Base-by-base conservation (phyloP, 30 jellyfish, hydroid and myxozoan species). In the Pelagia noctiluca region DNA sequence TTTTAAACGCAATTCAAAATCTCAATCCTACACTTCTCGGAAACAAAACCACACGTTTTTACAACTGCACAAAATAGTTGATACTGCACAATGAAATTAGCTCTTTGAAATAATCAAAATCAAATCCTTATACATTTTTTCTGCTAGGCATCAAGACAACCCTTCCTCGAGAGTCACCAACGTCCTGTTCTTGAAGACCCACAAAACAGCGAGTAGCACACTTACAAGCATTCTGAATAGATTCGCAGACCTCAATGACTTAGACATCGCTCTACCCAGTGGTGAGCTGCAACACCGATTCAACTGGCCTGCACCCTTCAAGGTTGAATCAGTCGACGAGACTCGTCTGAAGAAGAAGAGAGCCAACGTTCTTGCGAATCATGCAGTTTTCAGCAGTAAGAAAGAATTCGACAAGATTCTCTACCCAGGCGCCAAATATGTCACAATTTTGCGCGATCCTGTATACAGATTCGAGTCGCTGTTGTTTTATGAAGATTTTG, bases 201-300 rank as follows among this genome's bases (percentile, higher is more conserved):
- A 90, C 79, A 90, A 90, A 67, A 90, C 97, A 0, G 97, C 85
- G 18, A 69, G 97, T 65, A 80, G 97, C 21, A 90, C 97, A 26
- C 60, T 90, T 7, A 82, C 95, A 1, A 63, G 95, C 73, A 83
- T 90, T 2, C 49, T 90, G 37, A 90, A 88, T 48, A 82, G 97
- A 57, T 90, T 61, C 34, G 92, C 87, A 0, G 97, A 90, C 78
- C 18, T 24, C 19, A 66, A 83, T 13, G 63, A 74, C 19, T 60
- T 90, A 23, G 94, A 83, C 7, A 66, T 90, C 7, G 97, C 95
- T 23, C 35, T 90, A 16, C 97, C 95, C 26, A 19, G 33, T 76
- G 63, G 28, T 16, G 91, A 67, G 19, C 34, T 38, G 61, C 50
- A 19, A 52, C 57, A 76, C 22, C 52, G 94, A 42, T 90, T 90